Evolutionary conservation across 2,113 vertebrate genomes (phyloP).

Genomic region (Tyto alba): DNA sequence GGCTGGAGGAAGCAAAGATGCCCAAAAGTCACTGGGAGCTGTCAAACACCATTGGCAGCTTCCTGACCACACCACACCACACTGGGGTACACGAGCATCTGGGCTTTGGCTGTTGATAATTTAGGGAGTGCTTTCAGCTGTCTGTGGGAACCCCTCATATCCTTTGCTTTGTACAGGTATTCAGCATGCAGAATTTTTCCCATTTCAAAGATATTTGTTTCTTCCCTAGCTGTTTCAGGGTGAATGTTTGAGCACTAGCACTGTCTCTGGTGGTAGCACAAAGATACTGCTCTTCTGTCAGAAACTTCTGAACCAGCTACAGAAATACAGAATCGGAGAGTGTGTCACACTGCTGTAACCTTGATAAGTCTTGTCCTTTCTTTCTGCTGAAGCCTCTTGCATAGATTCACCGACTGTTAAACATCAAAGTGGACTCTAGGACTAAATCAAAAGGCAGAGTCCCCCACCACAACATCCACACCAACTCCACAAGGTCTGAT

Average conservation of each 20-base stretch:
- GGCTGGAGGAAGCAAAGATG: background rate
- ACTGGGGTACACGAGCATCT: background rate
- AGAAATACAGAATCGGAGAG: rapidly evolving
- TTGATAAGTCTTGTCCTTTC: background rate
- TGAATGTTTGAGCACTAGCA: background rate
- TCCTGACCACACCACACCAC: rapidly evolving
- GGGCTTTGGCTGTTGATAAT: background rate
- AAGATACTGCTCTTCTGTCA: background rate
- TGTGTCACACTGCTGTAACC: background rate
- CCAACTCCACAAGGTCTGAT: background rate
- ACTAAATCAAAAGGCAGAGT: background rate
- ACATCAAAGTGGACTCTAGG: background rate
- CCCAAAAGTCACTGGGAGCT: background rate
- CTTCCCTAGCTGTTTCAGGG: background rate
- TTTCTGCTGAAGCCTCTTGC: background rate
- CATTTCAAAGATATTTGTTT: background rate
- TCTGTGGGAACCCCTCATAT: background rate
- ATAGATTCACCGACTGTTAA: background rate
- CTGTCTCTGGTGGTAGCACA: background rate
- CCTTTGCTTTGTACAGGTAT: background rate
- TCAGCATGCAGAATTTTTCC: background rate
- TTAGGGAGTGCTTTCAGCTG: background rate
- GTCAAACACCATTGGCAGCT: background rate
- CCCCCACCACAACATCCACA: background rate
- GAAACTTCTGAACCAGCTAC: background rate